phyloP scores from a whole-genome alignment of 2,888 invertebrate species.

The Oxystoma pomonae region DNA sequence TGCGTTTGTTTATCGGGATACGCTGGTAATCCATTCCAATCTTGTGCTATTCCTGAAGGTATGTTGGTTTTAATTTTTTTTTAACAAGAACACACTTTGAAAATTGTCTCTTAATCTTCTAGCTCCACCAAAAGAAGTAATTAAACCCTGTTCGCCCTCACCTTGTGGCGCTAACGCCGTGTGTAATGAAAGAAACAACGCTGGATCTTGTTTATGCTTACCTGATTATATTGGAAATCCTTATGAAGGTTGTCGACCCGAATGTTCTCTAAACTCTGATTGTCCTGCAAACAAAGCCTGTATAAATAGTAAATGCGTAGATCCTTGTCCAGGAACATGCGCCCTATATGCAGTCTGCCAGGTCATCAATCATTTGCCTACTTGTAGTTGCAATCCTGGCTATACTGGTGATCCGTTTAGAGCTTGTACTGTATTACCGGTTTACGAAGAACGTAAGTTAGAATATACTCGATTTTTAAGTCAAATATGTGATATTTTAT shows the following conservation, averaged over 20 bases:
- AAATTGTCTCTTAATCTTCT: background rate
- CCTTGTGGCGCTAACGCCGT: conserved; percentile 64
- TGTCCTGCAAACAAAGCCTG: conserved; percentile 67
- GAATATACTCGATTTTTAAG: too few relatives aligned
- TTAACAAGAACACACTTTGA: background rate
- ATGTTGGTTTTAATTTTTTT: background rate
- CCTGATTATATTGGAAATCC: conserved; percentile 62
- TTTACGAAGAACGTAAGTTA: conserved; percentile 29
- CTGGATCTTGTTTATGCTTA: conserved; percentile 55
- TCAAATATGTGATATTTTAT: conserved; percentile 10
- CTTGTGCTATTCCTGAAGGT: conserved; percentile 38
- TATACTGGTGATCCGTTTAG: conserved; percentile 63
- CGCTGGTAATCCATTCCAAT: conserved; percentile 56
- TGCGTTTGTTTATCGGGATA: conserved; percentile 56
- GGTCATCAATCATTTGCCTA: conserved; percentile 61
- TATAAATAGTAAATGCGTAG: conserved; percentile 57
- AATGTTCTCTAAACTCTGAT: conserved; percentile 61
- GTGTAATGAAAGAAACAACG: conserved; percentile 50
- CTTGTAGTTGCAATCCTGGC: conserved; percentile 57
- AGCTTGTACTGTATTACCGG: conserved; percentile 46
- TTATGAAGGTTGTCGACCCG: conserved; percentile 60
- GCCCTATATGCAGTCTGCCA: conserved; percentile 62
- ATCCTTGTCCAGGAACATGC: conserved; percentile 63
- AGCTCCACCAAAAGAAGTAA: conserved; percentile 27
- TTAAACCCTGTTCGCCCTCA: conserved; percentile 56